Percentiles rank a stretch among this genome's conserved stretches.
Conservation (phyloP, 1,140 invertebrate species). For the Plutomurus gul region DNA sequence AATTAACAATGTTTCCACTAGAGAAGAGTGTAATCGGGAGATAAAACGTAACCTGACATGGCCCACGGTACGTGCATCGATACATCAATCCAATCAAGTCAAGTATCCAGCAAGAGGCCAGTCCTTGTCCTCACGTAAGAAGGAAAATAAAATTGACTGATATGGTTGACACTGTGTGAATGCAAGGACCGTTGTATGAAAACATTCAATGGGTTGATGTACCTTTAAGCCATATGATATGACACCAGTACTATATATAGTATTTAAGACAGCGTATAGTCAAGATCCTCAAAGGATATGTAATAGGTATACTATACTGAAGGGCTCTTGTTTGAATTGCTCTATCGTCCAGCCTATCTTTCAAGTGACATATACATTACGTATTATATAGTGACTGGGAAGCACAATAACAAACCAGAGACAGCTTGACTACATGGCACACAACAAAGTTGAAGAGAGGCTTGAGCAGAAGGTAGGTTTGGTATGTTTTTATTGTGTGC, state of each 20-base stretch:
- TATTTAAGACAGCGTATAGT: background rate
- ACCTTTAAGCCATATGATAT: too few species aligned
- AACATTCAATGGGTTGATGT: too few species aligned
- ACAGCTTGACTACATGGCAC: background rate
- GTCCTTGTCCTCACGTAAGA: background rate
- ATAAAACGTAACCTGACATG: background rate
- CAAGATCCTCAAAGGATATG: background rate
- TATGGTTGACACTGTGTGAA: too few species aligned
- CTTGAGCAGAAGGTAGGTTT: too few species aligned
- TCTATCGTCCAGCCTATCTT: background rate
- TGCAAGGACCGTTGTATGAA: too few species aligned
- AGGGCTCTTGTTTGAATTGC: background rate
- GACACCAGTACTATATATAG: background rate
- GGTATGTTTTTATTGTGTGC: too few species aligned
- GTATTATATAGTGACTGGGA: too few species aligned
- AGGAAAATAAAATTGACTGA: too few species aligned
- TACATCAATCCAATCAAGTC: slow-evolving; percentile 7
- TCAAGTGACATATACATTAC: slow-evolving; percentile 11
- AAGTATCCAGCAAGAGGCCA: background rate
- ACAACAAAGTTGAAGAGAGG: background rate
- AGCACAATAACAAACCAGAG: too few species aligned
- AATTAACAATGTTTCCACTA: too few species aligned
- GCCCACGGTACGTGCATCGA: background rate
- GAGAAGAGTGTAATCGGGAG: background rate
- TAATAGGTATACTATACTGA: background rate